Evolutionary conservation across 1,140 invertebrate genomes (phyloP), one percentile per base, ranked within the genome.

Genomic region (Conopomorpha cramerella): DNA sequence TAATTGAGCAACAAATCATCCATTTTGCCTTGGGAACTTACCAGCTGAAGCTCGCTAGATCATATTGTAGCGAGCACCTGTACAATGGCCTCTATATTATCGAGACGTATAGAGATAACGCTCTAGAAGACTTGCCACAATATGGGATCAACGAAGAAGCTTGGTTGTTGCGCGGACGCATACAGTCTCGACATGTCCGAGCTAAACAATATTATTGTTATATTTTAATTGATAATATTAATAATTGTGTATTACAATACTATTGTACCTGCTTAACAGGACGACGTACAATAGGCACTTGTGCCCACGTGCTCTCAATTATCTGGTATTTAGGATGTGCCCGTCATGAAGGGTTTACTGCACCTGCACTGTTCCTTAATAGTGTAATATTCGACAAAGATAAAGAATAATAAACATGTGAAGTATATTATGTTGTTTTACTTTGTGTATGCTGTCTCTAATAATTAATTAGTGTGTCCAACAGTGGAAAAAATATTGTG

Each of bases 11-110:
- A 31, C 30, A 42, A 1, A 11, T 42, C 1, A 29, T 42, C 25
- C 25, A 33, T 16, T 15, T 41, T n/a, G 23, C 34, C 1, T 17
- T 41, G 26, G 40, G 34, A n/a, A 41, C 8, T 19, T 41, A 34
- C 15, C 35, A 37, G 16, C 16, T 41, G 10, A 41, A 41, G 10
- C 35, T 41, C 3, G 30, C 30, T 15, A 34, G 33, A 11, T 41
- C 34, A 8, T 41, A 34, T 19, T 36, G 40, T 30, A 28, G 17
- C 4, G 32, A 34, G 26, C 30, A n/a, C n/a, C n/a, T n/a, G n/a
- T n/a, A n/a, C n/a, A n/a, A n/a, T n/a, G n/a, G n/a, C n/a, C n/a
- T n/a, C n/a, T n/a, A n/a, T n/a, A n/a, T n/a, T n/a, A n/a, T n/a
- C n/a, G n/a, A n/a, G n/a, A n/a, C n/a, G n/a, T n/a, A n/a, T n/a